Evolutionary conservation across 2,797 vertebrate genomes (phyloP).

Genomic region (Malacoctenus gilli): DNA sequence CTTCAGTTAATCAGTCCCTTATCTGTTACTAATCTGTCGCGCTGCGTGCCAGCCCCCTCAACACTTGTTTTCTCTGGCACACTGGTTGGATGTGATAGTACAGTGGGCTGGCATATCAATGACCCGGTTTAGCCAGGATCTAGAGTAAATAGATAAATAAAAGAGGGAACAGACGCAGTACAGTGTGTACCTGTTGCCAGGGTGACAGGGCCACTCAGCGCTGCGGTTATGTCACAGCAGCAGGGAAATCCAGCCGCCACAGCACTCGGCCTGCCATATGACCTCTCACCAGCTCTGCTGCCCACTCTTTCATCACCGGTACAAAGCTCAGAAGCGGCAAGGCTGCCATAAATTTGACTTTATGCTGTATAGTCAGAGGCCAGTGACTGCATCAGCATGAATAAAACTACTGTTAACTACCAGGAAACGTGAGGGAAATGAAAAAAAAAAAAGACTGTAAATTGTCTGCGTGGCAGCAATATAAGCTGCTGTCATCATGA

Average conservation of each 20-base stretch:
- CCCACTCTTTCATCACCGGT: slow-evolving; percentile 35
- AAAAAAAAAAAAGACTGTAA: neutral
- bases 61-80: slow-evolving; percentile 6
- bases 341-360: slow-evolving; percentile 7
- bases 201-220: slow-evolving; percentile 64
- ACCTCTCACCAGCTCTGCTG: slow-evolving; percentile 40
- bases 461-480: neutral
- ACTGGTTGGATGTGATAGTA: slow-evolving; percentile 51
- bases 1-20: slow-evolving; percentile 25
- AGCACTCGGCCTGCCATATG: slow-evolving; percentile 39
- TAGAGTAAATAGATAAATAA: slow-evolving; percentile 72
- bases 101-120: slow-evolving; percentile 57
- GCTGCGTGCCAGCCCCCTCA: slow-evolving; percentile 8
- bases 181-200: slow-evolving; percentile 77
- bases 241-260: slow-evolving; percentile 53
- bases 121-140: slow-evolving; percentile 52
- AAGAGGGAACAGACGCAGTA: slow-evolving; percentile 68
- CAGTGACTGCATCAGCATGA: slow-evolving; percentile 1
- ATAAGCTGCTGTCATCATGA: too few relatives aligned
- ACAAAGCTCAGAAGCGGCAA: slow-evolving; percentile 17
- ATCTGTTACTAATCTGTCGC: slow-evolving; percentile 36
- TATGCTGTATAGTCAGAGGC: neutral
- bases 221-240: slow-evolving; percentile 70
- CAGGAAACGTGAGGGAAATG: neutral
- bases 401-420: slow-evolving; percentile 3